A percentile compares a stretch with the other conserved stretches of the same genome.
Conservation (phyloP, 2,797 vertebrate species). For the Ispidina lecontei region DNA sequence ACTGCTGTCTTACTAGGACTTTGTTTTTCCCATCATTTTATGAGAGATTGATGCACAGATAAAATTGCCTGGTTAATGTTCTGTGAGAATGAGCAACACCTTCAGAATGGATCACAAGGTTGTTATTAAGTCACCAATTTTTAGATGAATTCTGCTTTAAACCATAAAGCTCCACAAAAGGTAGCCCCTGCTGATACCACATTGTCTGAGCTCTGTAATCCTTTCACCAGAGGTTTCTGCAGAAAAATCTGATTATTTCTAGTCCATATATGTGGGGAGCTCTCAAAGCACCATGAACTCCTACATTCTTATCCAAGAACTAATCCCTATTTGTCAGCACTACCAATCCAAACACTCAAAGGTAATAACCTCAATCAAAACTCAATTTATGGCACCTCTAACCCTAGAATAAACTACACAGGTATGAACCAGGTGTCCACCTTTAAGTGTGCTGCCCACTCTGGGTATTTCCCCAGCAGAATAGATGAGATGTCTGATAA, state of each 20-base stretch:
- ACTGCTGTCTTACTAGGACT: constrained; percentile 29
- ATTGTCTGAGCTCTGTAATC: neutral
- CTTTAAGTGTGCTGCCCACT: neutral
- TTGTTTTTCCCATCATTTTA: constrained; percentile 62
- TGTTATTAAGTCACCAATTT: neutral
- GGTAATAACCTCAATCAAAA: neutral
- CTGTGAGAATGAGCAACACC: constrained; percentile 49
- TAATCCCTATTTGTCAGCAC: neutral
- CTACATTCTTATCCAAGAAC: neutral
- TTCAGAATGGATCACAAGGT: constrained; percentile 28
- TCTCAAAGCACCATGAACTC: neutral
- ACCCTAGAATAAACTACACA: neutral
- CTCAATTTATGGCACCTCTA: neutral
- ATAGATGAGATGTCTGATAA: neutral
- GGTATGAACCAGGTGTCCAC: neutral
- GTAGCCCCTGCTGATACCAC: neutral
- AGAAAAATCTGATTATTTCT: neutral
- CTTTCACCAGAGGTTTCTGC: neutral
- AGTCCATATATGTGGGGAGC: neutral
- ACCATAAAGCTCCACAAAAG: neutral
- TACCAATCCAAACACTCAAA: rapidly evolving
- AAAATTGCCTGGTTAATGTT: constrained; percentile 48
- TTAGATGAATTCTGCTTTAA: neutral
- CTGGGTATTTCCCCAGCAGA: neutral
- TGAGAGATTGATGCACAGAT: constrained; percentile 60